A percentile compares a stretch with the other conserved stretches of the same genome.
These are phyloP conservation scores for Folsomia candida DNA, from an alignment of 2,888 invertebrate genomes.

Conservation along the genomic window DNA sequence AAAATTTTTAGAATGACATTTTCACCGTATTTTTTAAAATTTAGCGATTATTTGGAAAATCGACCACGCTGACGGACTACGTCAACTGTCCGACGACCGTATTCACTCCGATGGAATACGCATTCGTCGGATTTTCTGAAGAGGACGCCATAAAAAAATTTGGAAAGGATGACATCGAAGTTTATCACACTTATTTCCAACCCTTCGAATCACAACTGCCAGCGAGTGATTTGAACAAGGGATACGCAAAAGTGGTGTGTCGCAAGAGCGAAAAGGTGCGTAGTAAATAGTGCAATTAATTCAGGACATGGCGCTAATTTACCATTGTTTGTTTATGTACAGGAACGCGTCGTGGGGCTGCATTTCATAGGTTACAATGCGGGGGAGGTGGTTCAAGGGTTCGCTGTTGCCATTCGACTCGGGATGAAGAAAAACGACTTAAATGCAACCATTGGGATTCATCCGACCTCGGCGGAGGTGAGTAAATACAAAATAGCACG, in stretches of 20 bases:
- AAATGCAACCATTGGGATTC: constrained; percentile 61
- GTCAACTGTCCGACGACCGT: constrained; percentile 88
- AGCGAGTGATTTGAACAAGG: constrained; percentile 77
- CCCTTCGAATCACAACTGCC: constrained; percentile 95
- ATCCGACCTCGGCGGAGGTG: constrained; percentile 57
- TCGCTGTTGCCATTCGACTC: constrained; percentile 79
- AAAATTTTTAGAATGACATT: not conserved
- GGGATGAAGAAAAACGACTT: constrained; percentile 61
- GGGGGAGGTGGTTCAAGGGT: constrained; percentile 92
- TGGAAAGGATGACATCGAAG: constrained; percentile 77
- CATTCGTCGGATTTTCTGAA: constrained; percentile 89
- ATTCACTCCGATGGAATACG: constrained; percentile 94
- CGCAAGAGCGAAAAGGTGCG: constrained; percentile 53
- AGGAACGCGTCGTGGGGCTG: constrained; percentile 70
- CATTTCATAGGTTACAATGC: constrained; percentile 89
- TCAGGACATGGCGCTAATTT: not conserved
- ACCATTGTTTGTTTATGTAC: not conserved
- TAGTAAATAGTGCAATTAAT: not conserved
- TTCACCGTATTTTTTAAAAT: not conserved
- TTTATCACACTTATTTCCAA: constrained; percentile 91
- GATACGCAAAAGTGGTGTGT: constrained; percentile 85
- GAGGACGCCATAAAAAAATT: constrained; percentile 68
- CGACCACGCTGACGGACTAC: constrained; percentile 72
- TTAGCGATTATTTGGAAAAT: constrained; percentile 63
- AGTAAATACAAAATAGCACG: not conserved